Base-by-base conservation (phyloP, 2,888 invertebrate genomes). In the Dicyrtomina minuta region DNA sequence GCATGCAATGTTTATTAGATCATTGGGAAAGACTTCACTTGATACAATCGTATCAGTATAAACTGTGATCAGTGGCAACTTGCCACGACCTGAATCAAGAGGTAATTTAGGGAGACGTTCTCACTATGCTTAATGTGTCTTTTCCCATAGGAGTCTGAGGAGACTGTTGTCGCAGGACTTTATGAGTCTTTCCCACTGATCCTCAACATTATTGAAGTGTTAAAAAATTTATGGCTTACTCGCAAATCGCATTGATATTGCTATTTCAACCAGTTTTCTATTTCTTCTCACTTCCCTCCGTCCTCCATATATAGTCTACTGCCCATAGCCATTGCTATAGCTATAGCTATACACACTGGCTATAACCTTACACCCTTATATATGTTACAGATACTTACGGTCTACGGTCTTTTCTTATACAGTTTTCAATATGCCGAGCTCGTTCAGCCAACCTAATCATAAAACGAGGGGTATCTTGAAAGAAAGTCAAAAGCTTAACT, bases 31-130 rank as follows among this genome's bases (percentile, higher is more conserved):
- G 58, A 56, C 41, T 62, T 26, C 24, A 64, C 41, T 64, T 68
- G 71, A 71, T 68, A 68, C 70, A 72, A 72, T 70, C 68, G 68
- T 68, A 70, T 72, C 70, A 72, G 68, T 68, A 70, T 72, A 72
- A 72, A 72, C 70, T 55, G 73, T 73, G 74, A 75, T 75, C 75
- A 76, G 74, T 77, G 77, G 77, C 76, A 77, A 73, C 68, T 74
- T 77, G 76, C 77, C 75, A 73, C 75, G 76, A 73, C 77, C 75
- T 70, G 77, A 77, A 77, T 77, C 77, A 76, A 76, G 75, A 74
- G 74, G 75, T 74, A 77, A 77, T 77, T 77, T 77, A 72, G 43
- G 33, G 33, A 60, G 59, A 20, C 41, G 12, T 70, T 69, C 70
- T 73, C 71, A 73, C 73, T 72, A 70, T 74, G 41, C 41, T 49